These are phyloP conservation scores for Chrysomela aeneicollis DNA, from an alignment of 2,888 invertebrate species.

Conservation along the genomic window DNA sequence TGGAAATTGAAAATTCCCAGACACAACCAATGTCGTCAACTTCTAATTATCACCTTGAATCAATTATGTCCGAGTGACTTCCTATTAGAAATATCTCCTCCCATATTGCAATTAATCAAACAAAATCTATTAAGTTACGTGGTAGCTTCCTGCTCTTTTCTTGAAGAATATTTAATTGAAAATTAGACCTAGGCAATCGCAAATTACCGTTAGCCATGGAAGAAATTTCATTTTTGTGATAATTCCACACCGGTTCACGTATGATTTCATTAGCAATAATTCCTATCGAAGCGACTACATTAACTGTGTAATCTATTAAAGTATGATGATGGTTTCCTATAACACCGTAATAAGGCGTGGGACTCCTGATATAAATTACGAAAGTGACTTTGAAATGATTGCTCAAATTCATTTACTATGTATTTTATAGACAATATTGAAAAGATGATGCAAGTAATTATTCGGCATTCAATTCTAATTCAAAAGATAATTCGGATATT, in stretches of 20 bases:
- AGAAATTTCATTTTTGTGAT: neutral
- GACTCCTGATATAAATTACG: neutral
- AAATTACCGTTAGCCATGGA: slow-evolving; percentile 9
- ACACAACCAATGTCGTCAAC: neutral
- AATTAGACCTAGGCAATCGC: slow-evolving; percentile 12
- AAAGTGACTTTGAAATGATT: neutral
- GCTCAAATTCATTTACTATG: neutral
- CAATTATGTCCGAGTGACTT: neutral
- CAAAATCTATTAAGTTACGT: slow-evolving; percentile 1
- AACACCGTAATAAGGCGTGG: neutral
- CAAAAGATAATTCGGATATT: no score
- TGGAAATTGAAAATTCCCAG: neutral
- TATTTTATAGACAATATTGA: no score
- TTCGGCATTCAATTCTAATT: no score
- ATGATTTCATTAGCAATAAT: slow-evolving; percentile 21
- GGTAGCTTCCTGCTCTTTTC: slow-evolving; percentile 12
- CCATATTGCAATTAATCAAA: slow-evolving; percentile 10
- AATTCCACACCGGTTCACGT: neutral
- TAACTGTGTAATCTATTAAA: slow-evolving; percentile 14
- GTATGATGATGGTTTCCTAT: slow-evolving; percentile 15
- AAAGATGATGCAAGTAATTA: no score
- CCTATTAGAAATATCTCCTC: neutral
- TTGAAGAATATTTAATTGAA: slow-evolving; percentile 17
- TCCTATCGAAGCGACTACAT: slow-evolving; percentile 2
- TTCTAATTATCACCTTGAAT: neutral